Evolutionary conservation across 2,113 vertebrate species (phyloP).

Genomic region (Coturnix japonica): DNA sequence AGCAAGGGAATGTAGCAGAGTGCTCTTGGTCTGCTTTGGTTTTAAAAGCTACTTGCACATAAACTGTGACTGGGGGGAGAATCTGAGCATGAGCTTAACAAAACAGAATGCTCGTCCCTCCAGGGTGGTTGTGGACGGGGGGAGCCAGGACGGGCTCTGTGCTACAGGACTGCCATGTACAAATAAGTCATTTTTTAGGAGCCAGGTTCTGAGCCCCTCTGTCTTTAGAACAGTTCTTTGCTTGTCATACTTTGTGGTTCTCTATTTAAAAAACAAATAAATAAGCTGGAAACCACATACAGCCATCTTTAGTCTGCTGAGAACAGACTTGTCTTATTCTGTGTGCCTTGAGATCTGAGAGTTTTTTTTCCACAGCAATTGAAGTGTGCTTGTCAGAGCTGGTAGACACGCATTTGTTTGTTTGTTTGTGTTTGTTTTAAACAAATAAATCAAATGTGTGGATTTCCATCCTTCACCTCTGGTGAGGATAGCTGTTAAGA

Average conservation of each 20-base stretch:
- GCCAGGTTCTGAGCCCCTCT: not conserved
- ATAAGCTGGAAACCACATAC: not conserved
- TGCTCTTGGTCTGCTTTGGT: not conserved
- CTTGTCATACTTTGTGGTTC: not conserved
- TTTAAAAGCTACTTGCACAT: not conserved
- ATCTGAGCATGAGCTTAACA: not conserved
- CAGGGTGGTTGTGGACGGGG: not conserved
- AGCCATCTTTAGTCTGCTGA: not conserved
- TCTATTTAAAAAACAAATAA: not conserved
- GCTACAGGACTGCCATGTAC: not conserved
- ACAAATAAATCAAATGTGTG: not conserved
- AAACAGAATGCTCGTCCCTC: not conserved
- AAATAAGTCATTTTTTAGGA: not conserved
- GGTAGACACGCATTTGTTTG: not conserved
- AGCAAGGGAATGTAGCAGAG: not conserved
- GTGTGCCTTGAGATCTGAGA: not conserved
- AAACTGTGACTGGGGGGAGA: not conserved
- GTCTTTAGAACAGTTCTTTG: not conserved
- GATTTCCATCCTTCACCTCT: not conserved
- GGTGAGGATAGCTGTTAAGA: not conserved
- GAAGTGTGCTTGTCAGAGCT: not conserved
- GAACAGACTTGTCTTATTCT: not conserved
- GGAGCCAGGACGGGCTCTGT: not conserved
- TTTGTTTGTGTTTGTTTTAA: not conserved
- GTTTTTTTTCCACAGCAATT: not conserved